phyloP scores from a whole-genome alignment of 2,113 vertebrate genomes.

The Himantopus leucocephalus region DNA sequence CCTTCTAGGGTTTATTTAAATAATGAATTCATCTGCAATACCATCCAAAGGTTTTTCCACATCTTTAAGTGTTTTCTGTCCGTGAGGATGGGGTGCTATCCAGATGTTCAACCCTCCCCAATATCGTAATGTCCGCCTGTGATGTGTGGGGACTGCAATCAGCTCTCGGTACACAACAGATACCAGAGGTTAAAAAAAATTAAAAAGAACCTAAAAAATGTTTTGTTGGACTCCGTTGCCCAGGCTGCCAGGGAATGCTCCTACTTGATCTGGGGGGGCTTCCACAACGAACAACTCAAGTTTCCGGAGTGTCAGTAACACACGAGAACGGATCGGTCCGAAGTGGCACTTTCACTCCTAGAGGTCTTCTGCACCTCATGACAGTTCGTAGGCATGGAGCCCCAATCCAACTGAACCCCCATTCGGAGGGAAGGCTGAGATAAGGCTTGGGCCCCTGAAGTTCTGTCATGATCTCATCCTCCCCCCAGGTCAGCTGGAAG shows the following conservation, averaged over 20 bases:
- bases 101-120: constrained; percentile 41
- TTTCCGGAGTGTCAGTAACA: constrained; percentile 40
- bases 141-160: constrained; percentile 67
- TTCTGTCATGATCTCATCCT: constrained; percentile 68
- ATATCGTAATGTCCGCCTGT: constrained; percentile 40
- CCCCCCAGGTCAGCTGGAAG: constrained; percentile 77
- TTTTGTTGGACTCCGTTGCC: constrained; percentile 83
- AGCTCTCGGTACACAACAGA: constrained; percentile 77
- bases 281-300: constrained; percentile 56
- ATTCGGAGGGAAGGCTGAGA: constrained; percentile 78
- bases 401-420: constrained; percentile 73
- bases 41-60: constrained; percentile 45
- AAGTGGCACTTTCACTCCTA: constrained; percentile 55
- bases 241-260: constrained; percentile 80
- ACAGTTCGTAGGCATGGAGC: constrained; percentile 70
- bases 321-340: constrained; percentile 35
- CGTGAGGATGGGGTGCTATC: constrained; percentile 39
- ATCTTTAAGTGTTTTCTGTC: constrained; percentile 53
- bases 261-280: constrained; percentile 75
- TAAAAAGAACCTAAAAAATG: constrained; percentile 84
- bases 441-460: constrained; percentile 81
- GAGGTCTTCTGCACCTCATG: constrained; percentile 65
- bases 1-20: constrained; percentile 49
- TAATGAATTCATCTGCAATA: constrained; percentile 38
- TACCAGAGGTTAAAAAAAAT: constrained; percentile 79